phyloP scores from a whole-genome alignment of 2,888 invertebrate species.

The Ernsta delagoae region DNA sequence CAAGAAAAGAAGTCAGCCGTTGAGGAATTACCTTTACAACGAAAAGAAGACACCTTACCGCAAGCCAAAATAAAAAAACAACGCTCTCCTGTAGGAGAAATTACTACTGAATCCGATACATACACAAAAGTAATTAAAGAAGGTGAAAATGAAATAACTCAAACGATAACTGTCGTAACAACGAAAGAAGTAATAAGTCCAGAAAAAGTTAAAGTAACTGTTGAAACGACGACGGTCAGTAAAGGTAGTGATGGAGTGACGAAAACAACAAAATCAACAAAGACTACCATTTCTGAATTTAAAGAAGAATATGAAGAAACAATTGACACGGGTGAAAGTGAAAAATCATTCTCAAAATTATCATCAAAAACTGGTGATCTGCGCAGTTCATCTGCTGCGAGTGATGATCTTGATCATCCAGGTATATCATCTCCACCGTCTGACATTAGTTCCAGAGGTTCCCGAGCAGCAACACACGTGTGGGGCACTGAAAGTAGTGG shows the following conservation, averaged over 20 bases:
- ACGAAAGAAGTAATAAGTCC: constrained; percentile 79
- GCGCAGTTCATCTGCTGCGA: constrained; percentile 86
- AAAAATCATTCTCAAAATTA: constrained; percentile 77
- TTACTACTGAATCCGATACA: constrained; percentile 76
- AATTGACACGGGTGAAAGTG: constrained; percentile 75
- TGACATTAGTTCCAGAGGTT: constrained; percentile 86
- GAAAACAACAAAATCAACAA: constrained; percentile 80
- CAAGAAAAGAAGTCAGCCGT: constrained; percentile 56
- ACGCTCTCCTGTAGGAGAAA: constrained; percentile 76
- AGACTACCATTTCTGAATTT: constrained; percentile 79
- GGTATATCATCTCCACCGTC: constrained; percentile 85
- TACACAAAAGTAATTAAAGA: constrained; percentile 75
- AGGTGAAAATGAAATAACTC: constrained; percentile 74
- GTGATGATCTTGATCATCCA: constrained; percentile 86
- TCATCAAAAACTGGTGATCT: constrained; percentile 82
- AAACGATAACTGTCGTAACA: constrained; percentile 79
- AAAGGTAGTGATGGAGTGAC: constrained; percentile 75
- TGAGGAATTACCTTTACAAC: constrained; percentile 53
- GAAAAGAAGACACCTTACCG: constrained; percentile 52
- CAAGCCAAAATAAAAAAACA: constrained; percentile 67
- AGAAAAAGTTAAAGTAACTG: constrained; percentile 76
- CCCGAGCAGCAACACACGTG: constrained; percentile 81
- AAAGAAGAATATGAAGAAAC: constrained; percentile 80
- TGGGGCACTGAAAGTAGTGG: constrained; percentile 84
- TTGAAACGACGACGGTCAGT: constrained; percentile 79